phyloP scores from a whole-genome alignment of 2,888 invertebrate species.

The Syritta pipiens region DNA sequence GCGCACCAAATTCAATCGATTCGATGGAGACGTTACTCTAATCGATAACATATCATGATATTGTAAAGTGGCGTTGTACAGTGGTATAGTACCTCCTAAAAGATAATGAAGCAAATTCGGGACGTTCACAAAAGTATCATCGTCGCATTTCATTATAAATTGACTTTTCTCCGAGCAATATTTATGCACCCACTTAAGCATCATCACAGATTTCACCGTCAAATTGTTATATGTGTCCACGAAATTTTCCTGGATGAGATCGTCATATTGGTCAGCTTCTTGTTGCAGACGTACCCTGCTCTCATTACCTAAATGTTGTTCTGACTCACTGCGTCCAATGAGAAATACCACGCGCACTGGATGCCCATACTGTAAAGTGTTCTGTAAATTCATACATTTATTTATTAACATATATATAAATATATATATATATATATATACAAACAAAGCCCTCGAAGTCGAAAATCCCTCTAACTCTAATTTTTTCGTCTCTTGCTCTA shows the following conservation, averaged over 20 bases:
- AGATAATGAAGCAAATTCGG: slow-evolving; percentile 83
- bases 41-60: slow-evolving; percentile 74
- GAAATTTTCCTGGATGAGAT: slow-evolving; percentile 91
- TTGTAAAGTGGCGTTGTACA: slow-evolving; percentile 78
- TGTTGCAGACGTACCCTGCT: slow-evolving; percentile 83
- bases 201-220: slow-evolving; percentile 90
- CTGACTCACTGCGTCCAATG: slow-evolving; percentile 74
- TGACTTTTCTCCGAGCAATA: slow-evolving; percentile 83
- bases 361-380: neutral
- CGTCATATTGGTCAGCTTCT: slow-evolving; percentile 85
- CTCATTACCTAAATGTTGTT: slow-evolving; percentile 78
- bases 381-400: too few relatives aligned
- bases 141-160: slow-evolving; percentile 91
- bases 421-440: too few relatives aligned
- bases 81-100: slow-evolving; percentile 78
- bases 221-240: slow-evolving; percentile 92
- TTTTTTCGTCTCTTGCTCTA: too few relatives aligned
- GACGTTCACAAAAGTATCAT: slow-evolving; percentile 91
- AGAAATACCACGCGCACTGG: slow-evolving; percentile 76
- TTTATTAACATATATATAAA: too few relatives aligned
- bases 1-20: slow-evolving; percentile 76
- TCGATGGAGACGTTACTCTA: slow-evolving; percentile 73
- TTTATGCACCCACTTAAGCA: slow-evolving; percentile 88
- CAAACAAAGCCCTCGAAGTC: too few relatives aligned
- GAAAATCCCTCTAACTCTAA: too few relatives aligned